These are phyloP conservation scores for Galago senegalensis DNA, from an alignment of 2,797 vertebrate genomes.

Conservation along the genomic window DNA sequence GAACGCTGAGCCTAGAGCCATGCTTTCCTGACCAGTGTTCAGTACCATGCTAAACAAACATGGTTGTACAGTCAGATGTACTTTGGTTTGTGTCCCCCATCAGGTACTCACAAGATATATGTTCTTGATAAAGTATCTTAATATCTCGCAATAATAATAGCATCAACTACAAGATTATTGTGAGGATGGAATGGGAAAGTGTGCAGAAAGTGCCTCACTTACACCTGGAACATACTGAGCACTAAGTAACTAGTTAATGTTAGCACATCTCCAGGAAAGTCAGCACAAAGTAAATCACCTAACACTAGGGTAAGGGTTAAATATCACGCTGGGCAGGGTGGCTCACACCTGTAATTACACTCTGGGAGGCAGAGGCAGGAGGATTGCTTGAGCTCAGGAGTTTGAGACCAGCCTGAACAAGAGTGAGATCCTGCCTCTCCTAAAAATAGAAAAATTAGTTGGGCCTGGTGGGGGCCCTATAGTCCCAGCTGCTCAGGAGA, in stretches of 20 bases:
- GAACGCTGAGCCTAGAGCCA: background rate
- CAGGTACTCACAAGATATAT: background rate
- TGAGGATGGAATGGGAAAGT: constrained; percentile 25
- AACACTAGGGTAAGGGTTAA: background rate
- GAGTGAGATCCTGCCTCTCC: too few species aligned
- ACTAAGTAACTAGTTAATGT: background rate
- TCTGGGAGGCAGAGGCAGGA: too few species aligned
- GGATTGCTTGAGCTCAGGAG: too few species aligned
- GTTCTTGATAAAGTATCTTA: background rate
- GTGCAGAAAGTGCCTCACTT: background rate
- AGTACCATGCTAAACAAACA: background rate
- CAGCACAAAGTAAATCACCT: background rate
- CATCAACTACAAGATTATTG: background rate
- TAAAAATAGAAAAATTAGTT: too few species aligned
- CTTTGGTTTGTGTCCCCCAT: background rate
- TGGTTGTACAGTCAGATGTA: background rate
- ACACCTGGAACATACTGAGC: background rate
- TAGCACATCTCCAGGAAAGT: background rate
- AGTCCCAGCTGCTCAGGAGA: too few species aligned
- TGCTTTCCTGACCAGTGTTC: background rate
- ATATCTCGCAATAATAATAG: background rate
- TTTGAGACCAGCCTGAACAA: too few species aligned
- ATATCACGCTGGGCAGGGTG: background rate
- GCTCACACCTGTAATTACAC: too few species aligned
- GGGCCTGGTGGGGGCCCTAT: too few species aligned